Conservation (phyloP, 2,797 vertebrate genomes). For the Macrochelys suwanniensis region DNA sequence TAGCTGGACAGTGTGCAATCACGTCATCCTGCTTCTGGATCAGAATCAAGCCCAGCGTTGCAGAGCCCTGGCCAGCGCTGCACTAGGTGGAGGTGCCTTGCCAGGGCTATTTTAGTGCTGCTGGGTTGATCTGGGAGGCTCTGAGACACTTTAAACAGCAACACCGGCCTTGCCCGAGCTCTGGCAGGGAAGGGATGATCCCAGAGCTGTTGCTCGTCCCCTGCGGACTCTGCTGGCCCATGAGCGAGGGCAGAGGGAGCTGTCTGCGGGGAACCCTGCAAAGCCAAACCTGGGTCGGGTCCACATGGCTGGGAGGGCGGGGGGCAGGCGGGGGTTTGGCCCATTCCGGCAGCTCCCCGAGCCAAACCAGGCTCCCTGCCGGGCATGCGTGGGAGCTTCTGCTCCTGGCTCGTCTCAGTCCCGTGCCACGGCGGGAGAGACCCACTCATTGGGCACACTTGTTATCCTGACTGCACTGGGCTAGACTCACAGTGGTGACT, state of each 20-base stretch:
- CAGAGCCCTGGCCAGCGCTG: neutral
- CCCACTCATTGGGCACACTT: neutral
- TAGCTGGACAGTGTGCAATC: neutral
- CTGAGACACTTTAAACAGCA: neutral
- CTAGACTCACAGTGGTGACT: neutral
- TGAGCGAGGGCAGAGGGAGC: neutral
- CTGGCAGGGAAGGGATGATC: neutral
- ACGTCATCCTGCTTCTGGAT: constrained; percentile 6
- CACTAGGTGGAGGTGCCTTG: neutral
- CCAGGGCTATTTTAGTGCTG: constrained; percentile 51
- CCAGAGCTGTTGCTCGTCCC: neutral
- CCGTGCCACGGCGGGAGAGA: neutral
- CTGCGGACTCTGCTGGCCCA: neutral
- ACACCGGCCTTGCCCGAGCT: neutral
- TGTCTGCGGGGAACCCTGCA: constrained; percentile 16
- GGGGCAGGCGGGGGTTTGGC: neutral
- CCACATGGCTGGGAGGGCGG: constrained; percentile 34
- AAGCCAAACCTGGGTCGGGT: constrained; percentile 60
- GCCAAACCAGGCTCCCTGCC: constrained; percentile 45
- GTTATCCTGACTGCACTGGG: neutral
- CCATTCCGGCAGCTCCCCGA: constrained; percentile 36
- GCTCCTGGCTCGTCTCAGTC: neutral
- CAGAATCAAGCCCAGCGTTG: neutral
- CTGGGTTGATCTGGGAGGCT: neutral
- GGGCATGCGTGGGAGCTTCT: neutral